These are phyloP conservation scores for Coryphaenoides rupestris DNA, from an alignment of 2,113 vertebrate genomes.

Conservation along the genomic window DNA sequence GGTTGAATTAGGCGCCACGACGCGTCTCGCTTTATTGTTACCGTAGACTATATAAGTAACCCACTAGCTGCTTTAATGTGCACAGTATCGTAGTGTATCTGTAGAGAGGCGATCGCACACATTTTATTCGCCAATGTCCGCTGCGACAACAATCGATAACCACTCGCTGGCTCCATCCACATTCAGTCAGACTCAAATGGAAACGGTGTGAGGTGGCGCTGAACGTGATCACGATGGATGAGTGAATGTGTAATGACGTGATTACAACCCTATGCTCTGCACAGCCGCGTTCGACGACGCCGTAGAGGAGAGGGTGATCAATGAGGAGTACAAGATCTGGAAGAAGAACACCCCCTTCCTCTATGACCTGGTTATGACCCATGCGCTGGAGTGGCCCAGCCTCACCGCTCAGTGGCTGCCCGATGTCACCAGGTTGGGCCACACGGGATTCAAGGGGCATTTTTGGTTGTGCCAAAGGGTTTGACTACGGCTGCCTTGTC, in stretches of 20 bases:
- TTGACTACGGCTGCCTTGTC: too few relatives aligned
- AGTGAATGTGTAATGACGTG: too few relatives aligned
- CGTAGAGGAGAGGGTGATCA: slow-evolving; percentile 95
- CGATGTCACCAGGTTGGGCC: slow-evolving; percentile 94
- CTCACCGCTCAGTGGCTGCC: slow-evolving; percentile 97
- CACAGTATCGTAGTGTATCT: neutral
- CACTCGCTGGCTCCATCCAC: too few relatives aligned
- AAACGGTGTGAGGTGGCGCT: too few relatives aligned
- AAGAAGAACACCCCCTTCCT: slow-evolving; percentile 98
- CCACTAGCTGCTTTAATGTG: neutral
- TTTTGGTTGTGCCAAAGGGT: too few relatives aligned
- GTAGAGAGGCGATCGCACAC: too few relatives aligned
- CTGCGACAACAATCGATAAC: too few relatives aligned
- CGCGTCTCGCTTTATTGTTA: slow-evolving; percentile 53
- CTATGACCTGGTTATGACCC: slow-evolving; percentile 97
- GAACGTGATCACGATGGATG: too few relatives aligned
- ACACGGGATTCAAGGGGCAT: too few relatives aligned
- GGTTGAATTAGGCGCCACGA: slow-evolving; percentile 40
- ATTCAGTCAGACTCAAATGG: too few relatives aligned
- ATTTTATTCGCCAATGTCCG: too few relatives aligned
- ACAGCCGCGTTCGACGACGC: slow-evolving; percentile 95
- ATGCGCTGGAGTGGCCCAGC: slow-evolving; percentile 96
- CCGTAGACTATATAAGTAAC: slow-evolving; percentile 28
- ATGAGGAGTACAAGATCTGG: slow-evolving; percentile 98
- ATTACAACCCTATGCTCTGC: too few relatives aligned